Base-by-base conservation (phyloP, 2,888 invertebrate species). In the Patella caerulea region DNA sequence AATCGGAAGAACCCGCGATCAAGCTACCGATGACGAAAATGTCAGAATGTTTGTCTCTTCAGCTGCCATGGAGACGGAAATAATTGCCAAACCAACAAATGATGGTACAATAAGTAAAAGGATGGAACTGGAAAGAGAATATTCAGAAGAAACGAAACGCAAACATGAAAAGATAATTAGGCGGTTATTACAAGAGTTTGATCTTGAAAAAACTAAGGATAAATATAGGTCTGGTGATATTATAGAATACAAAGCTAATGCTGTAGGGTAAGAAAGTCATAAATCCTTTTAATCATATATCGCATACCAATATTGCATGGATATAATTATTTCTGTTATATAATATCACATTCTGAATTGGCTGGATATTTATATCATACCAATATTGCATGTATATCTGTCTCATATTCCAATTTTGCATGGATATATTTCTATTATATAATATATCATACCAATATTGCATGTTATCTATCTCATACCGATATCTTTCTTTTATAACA, bases 201-300 rank as follows among this genome's bases (percentile, higher is more conserved):
- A 76, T 72, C 54, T 76, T 3, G 76, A 76, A 24, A 34, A 56
- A n/a, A 76, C 76, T 5, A 76, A 76, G 72, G 76, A 76, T 24
- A 76, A 76, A 52, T 76, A 76, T 52, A 71, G 76, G 7, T 24
- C 70, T 17, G 52, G 70, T 3, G 45, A 70, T 17, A 54, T n/a
- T 17, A 71, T 75, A 19, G 71, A 29, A 55, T 71, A 75, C 56
- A 71, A 55, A 24, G 54, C 80, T 59, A 79, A 77, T 3, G 56
- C 55, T 11, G 73, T 71, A 3, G 75, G 75, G 29, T 79, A 73
- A 45, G 75, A 65, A 3, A 65, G 45, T 45, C 45, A 45, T 45
- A 45, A 45, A 45, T 45, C 45, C 45, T 45, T 45, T 45, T 45
- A 45, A 45, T 45, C 7, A 9, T 45, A 45, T 45, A 45, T 45